Conservation (phyloP, 2,797 vertebrate species). For the Astyanax mexicanus region DNA sequence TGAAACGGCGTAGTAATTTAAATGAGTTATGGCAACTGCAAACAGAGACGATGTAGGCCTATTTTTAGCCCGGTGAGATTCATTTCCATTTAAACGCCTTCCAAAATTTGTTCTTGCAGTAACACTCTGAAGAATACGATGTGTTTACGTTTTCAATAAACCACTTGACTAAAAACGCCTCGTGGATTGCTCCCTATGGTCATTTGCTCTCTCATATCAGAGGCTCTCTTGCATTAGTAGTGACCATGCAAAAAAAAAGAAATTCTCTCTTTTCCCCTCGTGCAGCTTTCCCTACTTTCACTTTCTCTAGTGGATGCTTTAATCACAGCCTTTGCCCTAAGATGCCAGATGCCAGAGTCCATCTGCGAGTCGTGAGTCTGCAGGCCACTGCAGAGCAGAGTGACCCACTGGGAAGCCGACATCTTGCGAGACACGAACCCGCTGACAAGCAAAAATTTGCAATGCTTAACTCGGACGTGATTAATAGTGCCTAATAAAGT, state of each 20-base stretch:
- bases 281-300: neutral
- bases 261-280: neutral
- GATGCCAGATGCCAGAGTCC: neutral
- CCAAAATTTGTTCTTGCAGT: neutral
- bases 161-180: constrained; percentile 12
- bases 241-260: neutral
- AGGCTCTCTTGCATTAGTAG: constrained; percentile 7
- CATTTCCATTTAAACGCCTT: constrained; percentile 22
- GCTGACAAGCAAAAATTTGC: constrained; percentile 56
- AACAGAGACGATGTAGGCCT: constrained; percentile 42
- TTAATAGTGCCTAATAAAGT: constrained; percentile 66
- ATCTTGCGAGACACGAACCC: constrained; percentile 31
- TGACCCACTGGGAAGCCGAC: constrained; percentile 16
- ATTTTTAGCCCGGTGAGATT: constrained; percentile 56
- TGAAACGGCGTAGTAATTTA: constrained; percentile 49
- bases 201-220: neutral
- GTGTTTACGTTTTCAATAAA: neutral
- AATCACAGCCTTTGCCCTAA: neutral
- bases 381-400: constrained; percentile 42
- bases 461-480: constrained; percentile 57
- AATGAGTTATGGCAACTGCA: constrained; percentile 51
- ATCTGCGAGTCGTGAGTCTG: constrained; percentile 42
- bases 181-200: neutral
- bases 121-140: constrained; percentile 1
- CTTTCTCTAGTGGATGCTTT: constrained; percentile 2